phyloP scores from a whole-genome alignment of 2,113 vertebrate genomes.

The Pollimyrus isidori region DNA sequence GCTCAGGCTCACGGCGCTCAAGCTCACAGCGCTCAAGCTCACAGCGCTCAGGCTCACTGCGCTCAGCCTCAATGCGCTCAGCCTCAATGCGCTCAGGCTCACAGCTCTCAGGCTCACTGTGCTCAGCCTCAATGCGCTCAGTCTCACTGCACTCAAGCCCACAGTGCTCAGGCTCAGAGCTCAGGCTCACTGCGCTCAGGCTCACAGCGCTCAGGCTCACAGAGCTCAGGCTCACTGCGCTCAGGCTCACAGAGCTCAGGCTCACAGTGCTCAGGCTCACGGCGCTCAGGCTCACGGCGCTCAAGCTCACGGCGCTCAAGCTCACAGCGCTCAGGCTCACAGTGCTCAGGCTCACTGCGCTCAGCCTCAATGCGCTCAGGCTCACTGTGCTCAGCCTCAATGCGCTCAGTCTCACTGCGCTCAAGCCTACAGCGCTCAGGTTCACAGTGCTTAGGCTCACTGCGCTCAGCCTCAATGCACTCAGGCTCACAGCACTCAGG shows the following conservation, averaged over 20 bases:
- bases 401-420: too few relatives aligned
- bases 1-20: too few relatives aligned
- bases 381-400: too few relatives aligned
- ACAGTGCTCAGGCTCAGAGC: conserved; percentile 40
- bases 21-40: too few relatives aligned
- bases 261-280: neutral
- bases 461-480: too few relatives aligned
- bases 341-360: conserved; percentile 33
- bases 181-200: too few relatives aligned
- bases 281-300: too few relatives aligned
- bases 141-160: too few relatives aligned
- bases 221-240: conserved; percentile 24
- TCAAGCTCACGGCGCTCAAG: neutral
- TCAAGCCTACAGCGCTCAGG: too few relatives aligned
- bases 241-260: conserved; percentile 43
- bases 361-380: conserved; percentile 42
- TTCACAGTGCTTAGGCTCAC: conserved; percentile 43
- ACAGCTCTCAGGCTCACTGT: too few relatives aligned
- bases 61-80: too few relatives aligned
- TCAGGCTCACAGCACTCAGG: conserved; percentile 44
- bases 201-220: conserved; percentile 32
- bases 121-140: conserved; percentile 41
- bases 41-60: conserved; percentile 42
- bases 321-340: conserved; percentile 75
- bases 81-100: too few relatives aligned